phyloP scores from a whole-genome alignment of 2,888 invertebrate species.

The Pristionchus maxplancki region DNA sequence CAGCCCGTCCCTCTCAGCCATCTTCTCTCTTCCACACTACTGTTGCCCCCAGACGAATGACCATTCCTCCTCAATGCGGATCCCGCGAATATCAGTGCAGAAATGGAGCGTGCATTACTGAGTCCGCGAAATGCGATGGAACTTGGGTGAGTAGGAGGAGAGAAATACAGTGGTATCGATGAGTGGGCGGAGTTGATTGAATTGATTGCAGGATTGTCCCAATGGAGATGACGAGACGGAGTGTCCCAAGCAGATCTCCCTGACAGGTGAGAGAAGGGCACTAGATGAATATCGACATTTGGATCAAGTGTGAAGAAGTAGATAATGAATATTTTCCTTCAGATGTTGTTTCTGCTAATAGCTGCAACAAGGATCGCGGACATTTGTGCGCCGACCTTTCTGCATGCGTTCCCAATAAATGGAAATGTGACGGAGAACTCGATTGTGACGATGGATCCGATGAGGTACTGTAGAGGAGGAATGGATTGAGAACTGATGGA shows the following conservation, averaged over 20 bases:
- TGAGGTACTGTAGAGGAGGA: conserved; percentile 53
- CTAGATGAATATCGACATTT: no score
- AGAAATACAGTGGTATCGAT: neutral
- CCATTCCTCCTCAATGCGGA: neutral
- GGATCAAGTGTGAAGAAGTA: neutral
- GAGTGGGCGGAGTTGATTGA: neutral
- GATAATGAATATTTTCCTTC: neutral
- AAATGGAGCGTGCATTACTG: conserved; percentile 50
- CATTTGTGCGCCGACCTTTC: conserved; percentile 54
- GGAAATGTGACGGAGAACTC: conserved; percentile 61
- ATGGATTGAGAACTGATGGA: neutral
- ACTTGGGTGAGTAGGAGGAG: conserved; percentile 50
- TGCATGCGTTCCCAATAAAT: conserved; percentile 61
- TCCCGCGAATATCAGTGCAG: conserved; percentile 47
- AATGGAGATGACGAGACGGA: conserved; percentile 60
- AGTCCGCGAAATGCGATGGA: conserved; percentile 55
- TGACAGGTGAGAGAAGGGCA: neutral
- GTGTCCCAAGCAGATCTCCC: neutral
- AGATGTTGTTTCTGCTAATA: neutral
- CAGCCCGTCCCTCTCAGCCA: neutral
- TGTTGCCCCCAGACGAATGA: neutral
- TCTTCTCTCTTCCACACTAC: conserved; percentile 6
- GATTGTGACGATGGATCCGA: conserved; percentile 65
- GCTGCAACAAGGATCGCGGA: neutral
- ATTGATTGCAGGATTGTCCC: conserved; percentile 57